Base-by-base conservation (phyloP, 2,888 invertebrate genomes). In the Leucoma salicis region DNA sequence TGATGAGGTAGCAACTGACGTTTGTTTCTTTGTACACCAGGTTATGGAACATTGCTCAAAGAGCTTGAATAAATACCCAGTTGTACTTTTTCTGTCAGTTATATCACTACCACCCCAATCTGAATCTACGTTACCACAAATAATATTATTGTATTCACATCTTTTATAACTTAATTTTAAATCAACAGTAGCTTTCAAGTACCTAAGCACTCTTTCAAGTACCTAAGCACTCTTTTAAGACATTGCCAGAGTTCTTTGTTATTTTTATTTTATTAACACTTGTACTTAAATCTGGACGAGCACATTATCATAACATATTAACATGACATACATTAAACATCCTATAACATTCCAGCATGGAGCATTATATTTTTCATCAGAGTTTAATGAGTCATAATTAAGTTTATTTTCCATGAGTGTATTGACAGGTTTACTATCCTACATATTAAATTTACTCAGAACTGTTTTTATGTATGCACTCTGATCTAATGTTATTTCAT, bases 161-260 rank as follows among this genome's bases (percentile, higher is more conserved):
- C 10, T 3, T 25, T 6, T 10, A 25, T 25, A 25, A 2, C 33
- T 39, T 5, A 32, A 39, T 35, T 44, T 44, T 16, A 16, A 16
- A 16, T 16, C 16, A 4, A 16, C 6, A 16, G 16, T 16, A 16
- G 3, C 16, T 16, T 16, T 3, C 6, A 44, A 28, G 7, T 44
- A 44, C 8, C 44, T 44, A 2, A 39, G 18, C 8, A 44, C 28
- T 8, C 32, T 15, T 44, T 44, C 39, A 13, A 44, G 28, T 44
- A 44, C 8, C 44, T 44, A 2, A 39, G 18, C 8, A 44, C 28
- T 8, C 32, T 15, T 44, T 44, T 44, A 13, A 44, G 28, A 36
- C 39, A 35, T 28, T 39, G 25, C 44, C 44, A 44, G 6, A 44
- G 27, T n/a, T 39, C 39, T 39, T 16, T 3, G 31, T 39, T 44